Evolutionary conservation across 2,797 vertebrate species (phyloP).

Genomic region (Sorex maritimensis): DNA sequence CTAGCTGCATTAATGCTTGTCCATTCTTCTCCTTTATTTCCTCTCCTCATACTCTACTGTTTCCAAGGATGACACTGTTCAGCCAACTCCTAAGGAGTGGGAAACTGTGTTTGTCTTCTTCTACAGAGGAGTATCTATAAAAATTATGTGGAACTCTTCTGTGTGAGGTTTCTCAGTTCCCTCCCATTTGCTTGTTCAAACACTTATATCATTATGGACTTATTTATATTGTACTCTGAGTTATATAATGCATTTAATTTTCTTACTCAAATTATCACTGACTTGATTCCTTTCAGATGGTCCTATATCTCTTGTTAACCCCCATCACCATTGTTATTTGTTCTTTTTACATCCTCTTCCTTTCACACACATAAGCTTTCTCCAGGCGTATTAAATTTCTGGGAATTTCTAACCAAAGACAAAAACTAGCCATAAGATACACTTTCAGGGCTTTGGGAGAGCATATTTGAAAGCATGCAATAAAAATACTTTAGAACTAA

Average conservation of each 20-base stretch:
- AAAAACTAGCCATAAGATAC: not conserved
- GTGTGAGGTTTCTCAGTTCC: not conserved
- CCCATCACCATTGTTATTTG: not conserved
- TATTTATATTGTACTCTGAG: not conserved
- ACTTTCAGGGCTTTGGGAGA: not conserved
- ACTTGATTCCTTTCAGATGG: not conserved
- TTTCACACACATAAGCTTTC: not conserved
- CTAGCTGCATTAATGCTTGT: not conserved
- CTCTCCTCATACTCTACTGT: not conserved
- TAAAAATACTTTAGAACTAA: not conserved
- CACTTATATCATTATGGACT: not conserved
- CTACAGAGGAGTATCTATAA: not conserved
- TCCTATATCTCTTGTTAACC: not conserved
- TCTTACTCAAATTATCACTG: not conserved
- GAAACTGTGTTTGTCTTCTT: not conserved
- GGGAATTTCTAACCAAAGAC: slow-evolving; percentile 27
- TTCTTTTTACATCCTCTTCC: not conserved
- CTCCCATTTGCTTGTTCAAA: not conserved
- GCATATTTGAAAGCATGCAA: slow-evolving; percentile 7
- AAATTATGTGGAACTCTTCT: slow-evolving; percentile 36
- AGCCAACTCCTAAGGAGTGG: not conserved
- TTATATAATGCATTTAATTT: slow-evolving; percentile 38
- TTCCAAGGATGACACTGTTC: not conserved
- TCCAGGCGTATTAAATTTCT: not conserved
- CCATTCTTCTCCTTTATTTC: not conserved